A percentile compares a stretch with the other conserved stretches of the same genome.
phyloP scores from a whole-genome alignment of 2,888 invertebrate genomes.

The Lathronympha strigana region DNA sequence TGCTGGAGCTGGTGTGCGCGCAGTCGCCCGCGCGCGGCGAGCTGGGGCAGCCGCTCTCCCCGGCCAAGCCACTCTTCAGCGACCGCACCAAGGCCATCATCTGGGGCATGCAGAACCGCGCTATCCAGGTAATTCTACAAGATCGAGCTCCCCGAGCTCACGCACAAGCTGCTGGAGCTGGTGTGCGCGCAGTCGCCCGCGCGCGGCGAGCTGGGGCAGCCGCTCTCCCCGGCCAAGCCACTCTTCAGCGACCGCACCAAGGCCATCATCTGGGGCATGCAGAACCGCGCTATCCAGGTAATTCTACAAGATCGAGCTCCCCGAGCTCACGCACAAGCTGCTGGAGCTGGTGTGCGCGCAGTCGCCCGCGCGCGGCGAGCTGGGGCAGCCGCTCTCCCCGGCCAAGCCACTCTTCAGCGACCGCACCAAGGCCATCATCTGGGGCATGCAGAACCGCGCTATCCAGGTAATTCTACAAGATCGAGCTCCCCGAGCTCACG shows the following conservation, averaged over 20 bases:
- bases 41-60: constrained; percentile 59
- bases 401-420: constrained; percentile 89
- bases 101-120: constrained; percentile 99
- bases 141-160: constrained; percentile 69
- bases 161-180: constrained; percentile 65
- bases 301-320: constrained; percentile 51
- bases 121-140: constrained; percentile 87
- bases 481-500: constrained; percentile 69
- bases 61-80: constrained; percentile 87
- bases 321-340: constrained; percentile 64
- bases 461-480: constrained; percentile 86
- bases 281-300: constrained; percentile 96
- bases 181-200: constrained; percentile 74
- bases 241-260: constrained; percentile 94
- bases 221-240: constrained; percentile 66
- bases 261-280: constrained; percentile 99
- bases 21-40: constrained; percentile 69
- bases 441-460: constrained; percentile 99
- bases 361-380: constrained; percentile 67
- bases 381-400: constrained; percentile 58
- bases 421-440: constrained; percentile 96
- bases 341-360: constrained; percentile 73
- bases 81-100: constrained; percentile 95
- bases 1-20: constrained; percentile 72
- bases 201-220: constrained; percentile 64